Conservation (phyloP, 2,113 vertebrate genomes). For the Myotis davidii region DNA sequence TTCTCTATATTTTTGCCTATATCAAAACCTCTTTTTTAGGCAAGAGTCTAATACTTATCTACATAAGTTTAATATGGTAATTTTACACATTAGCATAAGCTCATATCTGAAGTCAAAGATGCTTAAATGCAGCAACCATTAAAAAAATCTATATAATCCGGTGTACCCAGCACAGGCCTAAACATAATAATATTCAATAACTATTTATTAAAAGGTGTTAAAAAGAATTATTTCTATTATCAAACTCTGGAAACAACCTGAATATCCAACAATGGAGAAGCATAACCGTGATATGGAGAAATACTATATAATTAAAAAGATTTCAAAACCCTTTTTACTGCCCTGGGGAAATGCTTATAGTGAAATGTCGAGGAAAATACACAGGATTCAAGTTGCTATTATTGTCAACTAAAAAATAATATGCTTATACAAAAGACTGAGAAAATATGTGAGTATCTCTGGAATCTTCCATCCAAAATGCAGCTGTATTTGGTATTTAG, state of each 20-base stretch:
- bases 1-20: not conserved
- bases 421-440: not conserved
- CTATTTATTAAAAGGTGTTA: constrained; percentile 18
- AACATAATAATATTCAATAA: not conserved
- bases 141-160: not conserved
- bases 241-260: constrained; percentile 20
- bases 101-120: not conserved
- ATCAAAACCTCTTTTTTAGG: not conserved
- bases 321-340: constrained; percentile 22
- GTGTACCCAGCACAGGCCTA: not conserved
- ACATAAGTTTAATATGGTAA: not conserved
- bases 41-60: not conserved
- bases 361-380: not conserved
- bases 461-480: not conserved
- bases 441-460: not conserved
- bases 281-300: not conserved
- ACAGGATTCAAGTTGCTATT: not conserved
- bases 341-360: constrained; percentile 33
- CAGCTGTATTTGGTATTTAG: not conserved
- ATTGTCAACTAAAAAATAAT: constrained; percentile 44
- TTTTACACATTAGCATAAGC: not conserved
- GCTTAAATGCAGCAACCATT: not conserved
- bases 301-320: not conserved
- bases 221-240: constrained; percentile 37
- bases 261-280: not conserved